Base-by-base conservation (phyloP, 2,888 invertebrate genomes). In the Acanthacorydalis orientalis region DNA sequence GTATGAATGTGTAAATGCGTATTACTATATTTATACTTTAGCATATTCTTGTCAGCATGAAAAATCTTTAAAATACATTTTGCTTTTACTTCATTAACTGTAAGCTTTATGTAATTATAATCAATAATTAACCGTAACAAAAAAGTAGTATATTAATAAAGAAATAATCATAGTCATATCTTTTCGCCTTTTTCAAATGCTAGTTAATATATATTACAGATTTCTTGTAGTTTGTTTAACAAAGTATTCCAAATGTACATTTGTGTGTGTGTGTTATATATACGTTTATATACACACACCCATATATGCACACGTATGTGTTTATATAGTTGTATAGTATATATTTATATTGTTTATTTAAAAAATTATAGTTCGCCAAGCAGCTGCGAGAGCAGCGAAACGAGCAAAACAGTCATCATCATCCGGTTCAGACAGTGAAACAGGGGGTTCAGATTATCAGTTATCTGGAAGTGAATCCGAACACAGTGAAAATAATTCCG, bases 371-470 rank as follows among this genome's bases (percentile, higher is more conserved):
- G 72, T 74, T 45, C 64, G 77, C 10, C 74, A 75, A 56, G 76
- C 77, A 6, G 76, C 77, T 1, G 74, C 72, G 31, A 62, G 73
- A 51, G 72, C 72, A 31, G 70, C 74, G 1, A 77, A 77, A 57
- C 65, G 73, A 49, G 73, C 74, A 48, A 71, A 73, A 35, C 47
- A 43, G 14, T 47, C 47, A 16, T 15, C 39, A 32, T 47, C 47
- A 7, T 47, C 47, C 1, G 47, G 42, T 8, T 47, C 47, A 8
- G 47, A 47, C 10, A 40, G 39, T 34, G 47, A 47, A 53, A 56
- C 58, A 32, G 64, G 64, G 1, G 64, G 64, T 1, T 63, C 65
- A 2, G 68, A 68, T 43, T 55, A 51, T 48, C 65, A 65, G 53
- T 59, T 61, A 33, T 60, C 64, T 11, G 63, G 54, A 8, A 56